Base-by-base conservation (phyloP, 2,113 vertebrate genomes). In the Eublepharis macularius region DNA sequence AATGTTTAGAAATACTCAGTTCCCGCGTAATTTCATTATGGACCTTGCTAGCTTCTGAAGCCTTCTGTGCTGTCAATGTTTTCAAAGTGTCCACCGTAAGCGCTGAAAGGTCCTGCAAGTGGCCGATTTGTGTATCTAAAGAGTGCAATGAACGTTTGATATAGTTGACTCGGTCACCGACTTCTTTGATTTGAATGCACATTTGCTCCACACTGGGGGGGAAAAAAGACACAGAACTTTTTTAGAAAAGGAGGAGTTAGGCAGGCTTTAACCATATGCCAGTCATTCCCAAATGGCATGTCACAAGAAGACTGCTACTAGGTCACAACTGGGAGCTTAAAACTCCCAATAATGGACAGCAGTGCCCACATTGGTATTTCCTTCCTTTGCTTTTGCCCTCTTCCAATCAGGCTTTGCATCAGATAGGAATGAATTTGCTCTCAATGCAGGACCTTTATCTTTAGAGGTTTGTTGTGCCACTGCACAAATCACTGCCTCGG, bases 31-130 rank as follows among this genome's bases (percentile, higher is more conserved):
- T 99, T 95, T 99, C 98, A 60, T 99, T 98, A 87, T 99, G 99
- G 89, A 99, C 98, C 93, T 99, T 99, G 95, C 98, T 99, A 86
- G 98, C 98, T 94, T 99, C 99, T 0, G 99, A 99, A 14, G 98
- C 98, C 92, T 98, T 97, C 95, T 99, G 99, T 0, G 98, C 99
- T 12, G 98, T 98, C n/a, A 99, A 96, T 0, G 98, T 98, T 95
- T 99, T 99, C 92, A 99, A 94, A n/a, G 98, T 99, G 92, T 99
- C 99, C 94, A 99, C 98, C 12, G 98, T 99, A 10, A 99, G 96
- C 41, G 97, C 99, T 1, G 98, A 99, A 32, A 99, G 97, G 90
- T 99, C 99, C 94, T 99, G 99, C n/a, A 99, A 96, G 95, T 99
- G 99, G 21, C 99, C 99, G 80, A 99, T 99, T 86, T 99, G 98